These are phyloP conservation scores for Decapterus maruadsi DNA, from an alignment of 2,797 vertebrate species.

Conservation along the genomic window DNA sequence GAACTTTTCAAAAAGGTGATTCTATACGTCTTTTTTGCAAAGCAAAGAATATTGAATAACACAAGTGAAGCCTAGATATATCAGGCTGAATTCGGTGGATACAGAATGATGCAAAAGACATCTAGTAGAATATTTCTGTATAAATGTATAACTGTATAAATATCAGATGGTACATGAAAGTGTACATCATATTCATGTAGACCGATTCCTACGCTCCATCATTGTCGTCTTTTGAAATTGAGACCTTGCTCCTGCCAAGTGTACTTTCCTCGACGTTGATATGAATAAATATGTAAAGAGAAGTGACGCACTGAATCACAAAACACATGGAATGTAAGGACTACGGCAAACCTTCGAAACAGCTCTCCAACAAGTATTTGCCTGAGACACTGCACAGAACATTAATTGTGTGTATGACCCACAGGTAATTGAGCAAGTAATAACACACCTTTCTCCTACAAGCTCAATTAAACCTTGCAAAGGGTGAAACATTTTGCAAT, in stretches of 20 bases:
- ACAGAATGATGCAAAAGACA: not conserved
- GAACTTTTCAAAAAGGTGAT: conserved; percentile 94
- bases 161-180: not conserved
- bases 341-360: conserved; percentile 12
- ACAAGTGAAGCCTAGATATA: not conserved
- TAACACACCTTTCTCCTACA: conserved; percentile 68
- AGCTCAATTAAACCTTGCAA: conserved; percentile 72
- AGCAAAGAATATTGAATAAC: not conserved
- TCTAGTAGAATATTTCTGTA: not conserved
- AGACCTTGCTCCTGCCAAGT: not conserved
- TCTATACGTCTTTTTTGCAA: not conserved
- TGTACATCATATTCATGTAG: not conserved
- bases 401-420: conserved; percentile 61
- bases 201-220: not conserved
- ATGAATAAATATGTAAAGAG: not conserved
- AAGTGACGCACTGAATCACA: conserved; percentile 14
- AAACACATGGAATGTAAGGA: conserved; percentile 16
- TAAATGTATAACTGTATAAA: not conserved
- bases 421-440: conserved; percentile 61
- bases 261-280: not conserved
- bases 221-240: not conserved
- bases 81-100: not conserved
- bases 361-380: conserved; percentile 36
- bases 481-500: conserved; percentile 48
- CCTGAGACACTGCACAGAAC: conserved; percentile 40